phyloP scores from a whole-genome alignment of 2,113 vertebrate genomes.

The Indicator indicator region DNA sequence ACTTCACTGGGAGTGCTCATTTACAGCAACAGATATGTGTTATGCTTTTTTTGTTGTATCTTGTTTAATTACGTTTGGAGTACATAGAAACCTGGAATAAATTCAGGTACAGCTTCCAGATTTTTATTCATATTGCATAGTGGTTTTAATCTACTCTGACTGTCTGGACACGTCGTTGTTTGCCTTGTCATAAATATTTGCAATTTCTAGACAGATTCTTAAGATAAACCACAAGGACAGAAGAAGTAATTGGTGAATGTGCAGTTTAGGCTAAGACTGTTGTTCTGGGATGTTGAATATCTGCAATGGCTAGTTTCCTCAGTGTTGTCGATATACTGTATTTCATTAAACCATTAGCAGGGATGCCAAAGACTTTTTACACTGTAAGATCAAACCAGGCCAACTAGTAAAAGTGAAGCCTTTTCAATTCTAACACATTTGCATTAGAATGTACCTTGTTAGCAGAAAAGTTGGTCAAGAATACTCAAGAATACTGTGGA shows the following conservation, averaged over 20 bases:
- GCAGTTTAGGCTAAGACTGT: neutral
- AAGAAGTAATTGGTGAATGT: neutral
- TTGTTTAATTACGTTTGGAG: neutral
- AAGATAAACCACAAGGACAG: neutral
- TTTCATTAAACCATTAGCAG: constrained; percentile 29
- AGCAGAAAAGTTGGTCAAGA: neutral
- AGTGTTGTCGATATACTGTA: neutral
- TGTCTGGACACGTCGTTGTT: neutral
- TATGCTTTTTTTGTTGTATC: neutral
- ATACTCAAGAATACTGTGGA: neutral
- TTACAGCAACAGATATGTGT: neutral
- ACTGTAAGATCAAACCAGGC: neutral
- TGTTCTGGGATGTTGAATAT: neutral
- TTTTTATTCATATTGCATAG: neutral
- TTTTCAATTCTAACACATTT: constrained; percentile 22
- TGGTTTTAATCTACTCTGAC: neutral
- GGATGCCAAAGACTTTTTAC: neutral
- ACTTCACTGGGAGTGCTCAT: neutral
- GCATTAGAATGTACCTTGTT: neutral
- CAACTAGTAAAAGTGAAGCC: neutral
- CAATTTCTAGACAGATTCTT: neutral
- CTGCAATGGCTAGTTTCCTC: neutral
- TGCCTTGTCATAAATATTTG: neutral
- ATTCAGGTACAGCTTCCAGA: neutral
- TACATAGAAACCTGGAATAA: neutral